Percentiles rank a stretch among this genome's conserved stretches.
These are phyloP conservation scores for Zhengitettix transpicula DNA, from an alignment of 2,888 invertebrate species.

Conservation along the genomic window DNA sequence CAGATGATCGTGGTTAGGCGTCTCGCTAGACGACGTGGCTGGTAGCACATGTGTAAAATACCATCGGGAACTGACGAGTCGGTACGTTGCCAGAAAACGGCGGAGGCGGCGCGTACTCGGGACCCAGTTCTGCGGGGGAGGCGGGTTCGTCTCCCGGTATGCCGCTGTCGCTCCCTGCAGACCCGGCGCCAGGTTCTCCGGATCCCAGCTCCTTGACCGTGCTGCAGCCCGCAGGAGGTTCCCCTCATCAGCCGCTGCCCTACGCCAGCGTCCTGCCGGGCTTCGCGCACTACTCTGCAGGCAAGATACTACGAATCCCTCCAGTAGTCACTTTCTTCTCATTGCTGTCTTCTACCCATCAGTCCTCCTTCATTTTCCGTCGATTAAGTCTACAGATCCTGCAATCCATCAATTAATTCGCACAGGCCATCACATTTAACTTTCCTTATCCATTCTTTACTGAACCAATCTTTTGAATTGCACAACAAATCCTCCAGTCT, in stretches of 20 bases:
- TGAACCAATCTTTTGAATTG: too few species aligned
- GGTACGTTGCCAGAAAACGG: background rate
- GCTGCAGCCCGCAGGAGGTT: constrained; percentile 31
- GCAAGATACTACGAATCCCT: constrained; percentile 18
- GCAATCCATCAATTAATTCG: too few species aligned
- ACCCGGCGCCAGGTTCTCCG: constrained; percentile 22
- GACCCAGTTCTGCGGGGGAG: constrained; percentile 19
- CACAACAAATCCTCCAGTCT: too few species aligned
- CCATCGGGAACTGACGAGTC: background rate
- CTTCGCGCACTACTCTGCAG: constrained; percentile 51
- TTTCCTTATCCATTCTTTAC: too few species aligned
- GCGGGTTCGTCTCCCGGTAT: constrained; percentile 31
- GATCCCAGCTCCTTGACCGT: constrained; percentile 31
- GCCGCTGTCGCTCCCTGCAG: constrained; percentile 28
- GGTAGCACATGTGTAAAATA: background rate
- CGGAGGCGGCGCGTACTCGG: background rate
- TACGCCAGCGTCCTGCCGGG: constrained; percentile 49
- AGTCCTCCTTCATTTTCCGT: too few species aligned
- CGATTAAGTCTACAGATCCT: too few species aligned
- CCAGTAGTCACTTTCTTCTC: too few species aligned
- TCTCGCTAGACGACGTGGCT: background rate
- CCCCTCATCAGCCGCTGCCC: constrained; percentile 26
- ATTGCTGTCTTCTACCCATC: too few species aligned
- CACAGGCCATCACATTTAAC: too few species aligned
- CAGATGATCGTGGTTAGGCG: background rate